These are phyloP conservation scores for Setophaga kirtlandii DNA, from an alignment of 2,113 vertebrate genomes.

Conservation along the genomic window DNA sequence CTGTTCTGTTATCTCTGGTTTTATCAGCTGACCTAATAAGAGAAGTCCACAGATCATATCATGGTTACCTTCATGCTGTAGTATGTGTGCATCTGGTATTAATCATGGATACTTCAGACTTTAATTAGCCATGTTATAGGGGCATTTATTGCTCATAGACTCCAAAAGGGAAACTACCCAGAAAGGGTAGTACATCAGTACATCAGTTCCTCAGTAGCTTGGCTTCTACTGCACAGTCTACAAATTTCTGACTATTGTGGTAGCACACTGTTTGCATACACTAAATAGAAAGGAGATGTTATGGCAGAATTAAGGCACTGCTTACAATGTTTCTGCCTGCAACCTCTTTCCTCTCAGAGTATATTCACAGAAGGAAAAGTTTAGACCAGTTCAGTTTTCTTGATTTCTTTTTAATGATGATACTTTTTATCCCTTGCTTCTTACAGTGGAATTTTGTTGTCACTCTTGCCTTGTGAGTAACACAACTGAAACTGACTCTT, in stretches of 20 bases:
- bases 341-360: background rate
- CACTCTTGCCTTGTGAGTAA: background rate
- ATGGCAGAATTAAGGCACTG: background rate
- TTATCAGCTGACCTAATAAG: background rate
- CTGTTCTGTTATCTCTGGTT: background rate
- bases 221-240: background rate
- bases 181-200: background rate
- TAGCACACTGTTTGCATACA: background rate
- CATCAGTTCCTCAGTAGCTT: background rate
- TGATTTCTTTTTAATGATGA: background rate
- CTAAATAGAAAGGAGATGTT: background rate
- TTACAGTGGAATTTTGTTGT: background rate
- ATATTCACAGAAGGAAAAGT: background rate
- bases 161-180: background rate
- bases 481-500: background rate
- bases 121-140: background rate
- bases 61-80: background rate
- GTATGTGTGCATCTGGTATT: background rate
- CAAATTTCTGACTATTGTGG: background rate
- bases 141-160: background rate
- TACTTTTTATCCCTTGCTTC: background rate
- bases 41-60: background rate
- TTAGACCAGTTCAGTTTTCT: background rate
- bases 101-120: background rate
- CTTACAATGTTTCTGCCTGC: background rate